phyloP scores from a whole-genome alignment of 2,888 invertebrate species.

The Metellina segmentata region DNA sequence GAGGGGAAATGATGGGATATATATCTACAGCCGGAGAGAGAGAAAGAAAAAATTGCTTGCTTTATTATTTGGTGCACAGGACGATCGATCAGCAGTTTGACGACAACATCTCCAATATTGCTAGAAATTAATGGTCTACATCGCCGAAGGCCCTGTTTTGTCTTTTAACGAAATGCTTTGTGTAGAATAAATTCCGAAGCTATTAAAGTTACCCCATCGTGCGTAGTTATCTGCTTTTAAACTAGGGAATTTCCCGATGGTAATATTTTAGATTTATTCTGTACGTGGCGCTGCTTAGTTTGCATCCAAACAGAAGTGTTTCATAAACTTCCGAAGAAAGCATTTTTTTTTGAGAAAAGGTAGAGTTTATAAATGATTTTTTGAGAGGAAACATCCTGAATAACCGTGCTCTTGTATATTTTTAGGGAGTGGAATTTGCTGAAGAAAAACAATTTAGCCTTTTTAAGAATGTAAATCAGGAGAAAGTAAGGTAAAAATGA shows the following conservation, averaged over 20 bases:
- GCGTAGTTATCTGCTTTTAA: neutral
- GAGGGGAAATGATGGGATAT: constrained; percentile 57
- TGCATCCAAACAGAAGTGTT: neutral
- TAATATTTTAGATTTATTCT: no score
- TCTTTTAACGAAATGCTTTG: constrained; percentile 28
- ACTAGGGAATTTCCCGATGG: neutral
- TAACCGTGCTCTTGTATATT: no score
- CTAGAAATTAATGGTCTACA: constrained; percentile 55
- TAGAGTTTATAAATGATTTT: neutral
- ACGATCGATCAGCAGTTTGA: constrained; percentile 63
- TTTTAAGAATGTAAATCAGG: no score
- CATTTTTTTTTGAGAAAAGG: neutral
- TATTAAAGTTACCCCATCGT: constrained; percentile 13
- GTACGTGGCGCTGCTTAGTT: no score
- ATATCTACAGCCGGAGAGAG: constrained; percentile 42
- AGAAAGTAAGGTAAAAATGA: no score
- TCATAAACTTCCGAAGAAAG: neutral
- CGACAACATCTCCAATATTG: constrained; percentile 58
- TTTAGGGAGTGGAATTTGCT: no score
- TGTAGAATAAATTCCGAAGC: constrained; percentile 14
- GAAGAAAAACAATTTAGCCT: no score
- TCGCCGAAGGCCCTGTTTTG: constrained; percentile 12
- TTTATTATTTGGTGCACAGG: constrained; percentile 52
- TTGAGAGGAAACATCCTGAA: neutral
- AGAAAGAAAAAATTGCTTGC: constrained; percentile 52